These are phyloP conservation scores for Pseudochirops corinnae DNA, from an alignment of 2,797 vertebrate genomes.

Conservation along the genomic window DNA sequence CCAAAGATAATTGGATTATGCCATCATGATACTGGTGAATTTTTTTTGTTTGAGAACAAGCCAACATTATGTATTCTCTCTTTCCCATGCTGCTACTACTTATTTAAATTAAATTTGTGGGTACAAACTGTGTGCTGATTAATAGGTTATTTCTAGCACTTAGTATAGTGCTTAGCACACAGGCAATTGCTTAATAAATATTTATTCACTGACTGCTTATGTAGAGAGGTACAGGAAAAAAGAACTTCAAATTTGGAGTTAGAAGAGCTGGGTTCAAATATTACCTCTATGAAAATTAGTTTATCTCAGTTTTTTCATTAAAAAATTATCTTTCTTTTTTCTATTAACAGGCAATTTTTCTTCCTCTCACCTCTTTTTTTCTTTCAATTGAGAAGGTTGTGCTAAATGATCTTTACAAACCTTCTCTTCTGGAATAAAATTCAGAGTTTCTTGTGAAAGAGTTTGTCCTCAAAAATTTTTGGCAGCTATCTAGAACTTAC, in stretches of 20 bases:
- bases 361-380: background rate
- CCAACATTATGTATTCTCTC: background rate
- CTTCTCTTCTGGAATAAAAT: background rate
- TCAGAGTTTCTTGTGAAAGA: background rate
- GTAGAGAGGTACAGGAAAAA: background rate
- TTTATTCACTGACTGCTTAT: background rate
- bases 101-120: background rate
- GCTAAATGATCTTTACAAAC: background rate
- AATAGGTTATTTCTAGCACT: background rate
- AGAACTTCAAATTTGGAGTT: background rate
- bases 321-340: background rate
- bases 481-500: background rate
- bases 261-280: background rate
- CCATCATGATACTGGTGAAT: conserved; percentile 14
- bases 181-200: background rate
- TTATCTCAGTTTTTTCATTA: background rate
- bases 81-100: background rate
- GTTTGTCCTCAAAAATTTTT: background rate
- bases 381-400: background rate
- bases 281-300: background rate
- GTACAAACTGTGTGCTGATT: background rate
- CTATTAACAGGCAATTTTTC: background rate
- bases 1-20: conserved; percentile 26
- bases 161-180: background rate
- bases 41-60: background rate